Conservation (phyloP, 2,113 vertebrate species). For the Pygoscelis antarcticus region DNA sequence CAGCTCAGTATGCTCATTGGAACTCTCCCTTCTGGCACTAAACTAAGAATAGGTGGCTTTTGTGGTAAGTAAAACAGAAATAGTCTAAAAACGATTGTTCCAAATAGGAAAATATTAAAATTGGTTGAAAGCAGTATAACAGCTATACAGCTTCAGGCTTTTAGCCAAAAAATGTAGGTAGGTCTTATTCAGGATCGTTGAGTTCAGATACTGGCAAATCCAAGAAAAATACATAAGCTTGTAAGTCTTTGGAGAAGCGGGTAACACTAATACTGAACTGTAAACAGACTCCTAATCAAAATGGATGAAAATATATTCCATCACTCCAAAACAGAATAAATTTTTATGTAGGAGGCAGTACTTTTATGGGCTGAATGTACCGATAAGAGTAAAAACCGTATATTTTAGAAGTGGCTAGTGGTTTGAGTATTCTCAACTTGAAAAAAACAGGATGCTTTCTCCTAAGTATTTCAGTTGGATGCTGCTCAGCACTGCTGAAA, state of each 20-base stretch:
- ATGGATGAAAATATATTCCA: not conserved
- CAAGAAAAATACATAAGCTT: constrained; percentile 22
- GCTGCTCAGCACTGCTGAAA: not conserved
- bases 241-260: not conserved
- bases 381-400: not conserved
- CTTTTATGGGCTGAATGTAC: not conserved
- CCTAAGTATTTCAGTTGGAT: not conserved
- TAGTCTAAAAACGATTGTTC: not conserved
- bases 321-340: not conserved
- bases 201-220: not conserved
- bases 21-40: not conserved
- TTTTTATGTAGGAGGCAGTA: not conserved
- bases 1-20: not conserved
- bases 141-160: not conserved
- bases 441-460: not conserved
- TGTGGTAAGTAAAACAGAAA: not conserved
- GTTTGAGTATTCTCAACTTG: not conserved
- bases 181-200: not conserved
- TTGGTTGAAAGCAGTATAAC: not conserved
- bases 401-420: not conserved
- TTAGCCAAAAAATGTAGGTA: not conserved
- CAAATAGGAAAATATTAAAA: not conserved
- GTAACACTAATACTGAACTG: not conserved
- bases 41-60: not conserved
- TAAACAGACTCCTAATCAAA: constrained; percentile 18